Percentiles rank a stretch among this genome's conserved stretches.
Conservation (phyloP, 1,140 invertebrate species). For the Onthophagus taurus region DNA sequence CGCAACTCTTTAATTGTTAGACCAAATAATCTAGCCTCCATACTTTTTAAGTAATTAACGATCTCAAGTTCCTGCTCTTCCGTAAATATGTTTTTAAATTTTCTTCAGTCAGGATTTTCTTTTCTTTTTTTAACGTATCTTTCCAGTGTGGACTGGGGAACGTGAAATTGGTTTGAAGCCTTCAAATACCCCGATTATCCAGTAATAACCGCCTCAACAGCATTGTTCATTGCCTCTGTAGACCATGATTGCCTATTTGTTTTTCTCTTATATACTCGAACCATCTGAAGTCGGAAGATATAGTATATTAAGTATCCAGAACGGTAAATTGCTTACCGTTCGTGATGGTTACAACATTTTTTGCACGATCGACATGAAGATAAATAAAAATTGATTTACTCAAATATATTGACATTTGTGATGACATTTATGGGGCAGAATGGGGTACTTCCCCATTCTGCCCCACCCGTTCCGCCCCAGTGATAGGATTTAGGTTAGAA, state of each 20-base stretch:
- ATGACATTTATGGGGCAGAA: too few relatives aligned
- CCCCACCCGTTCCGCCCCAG: too few relatives aligned
- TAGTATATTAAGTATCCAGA: too few relatives aligned
- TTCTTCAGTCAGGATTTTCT: constrained; percentile 13
- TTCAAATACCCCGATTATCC: constrained; percentile 22
- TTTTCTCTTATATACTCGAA: constrained; percentile 43
- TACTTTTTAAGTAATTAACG: constrained; percentile 13
- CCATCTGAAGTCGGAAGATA: constrained; percentile 25
- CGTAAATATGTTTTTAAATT: constrained; percentile 12
- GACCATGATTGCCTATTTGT: constrained; percentile 42
- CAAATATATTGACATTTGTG: too few relatives aligned
- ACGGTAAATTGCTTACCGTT: too few relatives aligned
- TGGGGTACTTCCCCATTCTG: too few relatives aligned
- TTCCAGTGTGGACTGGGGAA: constrained; percentile 17
- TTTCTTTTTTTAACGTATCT: constrained; percentile 8
- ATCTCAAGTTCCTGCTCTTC: constrained; percentile 16
- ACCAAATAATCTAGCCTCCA: constrained; percentile 23
- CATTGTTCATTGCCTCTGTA: constrained; percentile 36
- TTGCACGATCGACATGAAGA: too few relatives aligned
- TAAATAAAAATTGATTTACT: too few relatives aligned
- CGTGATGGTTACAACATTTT: too few relatives aligned
- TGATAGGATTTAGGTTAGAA: too few relatives aligned
- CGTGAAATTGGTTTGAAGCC: constrained; percentile 20
- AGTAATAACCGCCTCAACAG: constrained; percentile 21
- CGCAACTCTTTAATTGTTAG: constrained; percentile 15